phyloP scores from a whole-genome alignment of 2,888 invertebrate genomes.

The Drosophila fungiperda region DNA sequence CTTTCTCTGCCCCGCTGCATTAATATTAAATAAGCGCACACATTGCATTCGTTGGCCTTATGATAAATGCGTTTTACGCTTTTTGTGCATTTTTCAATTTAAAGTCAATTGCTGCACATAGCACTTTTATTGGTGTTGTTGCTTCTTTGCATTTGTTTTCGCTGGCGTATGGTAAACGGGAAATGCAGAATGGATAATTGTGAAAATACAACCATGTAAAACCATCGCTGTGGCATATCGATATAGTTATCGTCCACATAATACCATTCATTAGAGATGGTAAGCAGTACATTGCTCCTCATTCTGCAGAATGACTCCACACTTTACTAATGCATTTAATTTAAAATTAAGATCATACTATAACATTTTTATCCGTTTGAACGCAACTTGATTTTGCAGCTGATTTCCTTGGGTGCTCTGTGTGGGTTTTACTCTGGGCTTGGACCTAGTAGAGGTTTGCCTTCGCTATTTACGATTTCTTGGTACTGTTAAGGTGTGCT shows the following conservation, averaged over 20 bases:
- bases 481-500: constrained; percentile 36
- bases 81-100: constrained; percentile 20
- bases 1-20: constrained; percentile 44
- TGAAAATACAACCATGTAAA: constrained; percentile 37
- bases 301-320: not conserved
- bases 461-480: not conserved
- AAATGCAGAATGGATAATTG: constrained; percentile 27
- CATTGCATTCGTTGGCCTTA: constrained; percentile 28
- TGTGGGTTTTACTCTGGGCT: not conserved
- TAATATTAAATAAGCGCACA: constrained; percentile 32
- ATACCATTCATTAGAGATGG: not conserved
- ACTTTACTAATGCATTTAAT: not conserved
- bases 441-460: not conserved
- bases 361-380: not conserved
- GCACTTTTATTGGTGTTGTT: constrained; percentile 33
- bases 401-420: constrained; percentile 43
- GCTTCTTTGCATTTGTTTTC: constrained; percentile 46
- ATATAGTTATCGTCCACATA: constrained; percentile 7
- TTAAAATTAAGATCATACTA: not conserved
- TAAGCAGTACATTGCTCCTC: not conserved
- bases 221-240: constrained; percentile 18
- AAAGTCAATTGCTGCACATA: constrained; percentile 16
- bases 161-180: constrained; percentile 30
- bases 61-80: constrained; percentile 24
- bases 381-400: constrained; percentile 20